Evolutionary conservation across 2,888 invertebrate species (phyloP).

Genomic region (Lepidocyrtinus sp.): DNA sequence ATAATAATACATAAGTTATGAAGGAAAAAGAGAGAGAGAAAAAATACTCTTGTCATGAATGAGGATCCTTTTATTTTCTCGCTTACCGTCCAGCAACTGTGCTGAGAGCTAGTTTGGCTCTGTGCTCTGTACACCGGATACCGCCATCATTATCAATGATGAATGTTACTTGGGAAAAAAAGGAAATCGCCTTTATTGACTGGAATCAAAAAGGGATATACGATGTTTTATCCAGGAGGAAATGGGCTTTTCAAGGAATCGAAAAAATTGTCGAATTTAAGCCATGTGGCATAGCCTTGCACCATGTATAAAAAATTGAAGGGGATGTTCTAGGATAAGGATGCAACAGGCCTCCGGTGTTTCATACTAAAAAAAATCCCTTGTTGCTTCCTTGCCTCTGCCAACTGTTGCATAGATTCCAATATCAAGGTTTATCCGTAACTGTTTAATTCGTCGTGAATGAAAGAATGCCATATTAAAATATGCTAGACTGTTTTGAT

Average conservation of each 20-base stretch:
- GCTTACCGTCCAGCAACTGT: not conserved
- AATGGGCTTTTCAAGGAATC: not conserved
- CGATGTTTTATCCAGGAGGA: not conserved
- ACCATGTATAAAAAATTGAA: not conserved
- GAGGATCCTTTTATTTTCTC: constrained; percentile 12
- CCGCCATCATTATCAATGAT: constrained; percentile 18
- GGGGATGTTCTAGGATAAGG: constrained; percentile 9
- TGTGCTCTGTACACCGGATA: constrained; percentile 7
- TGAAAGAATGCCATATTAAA: no score
- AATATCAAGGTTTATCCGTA: constrained; percentile 3
- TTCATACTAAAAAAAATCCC: no score
- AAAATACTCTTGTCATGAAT: constrained; percentile 19
- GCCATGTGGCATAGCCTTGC: constrained; percentile 1
- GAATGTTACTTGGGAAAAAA: not conserved
- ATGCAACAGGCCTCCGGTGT: constrained; percentile 15
- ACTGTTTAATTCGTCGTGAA: not conserved
- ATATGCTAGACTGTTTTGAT: no score
- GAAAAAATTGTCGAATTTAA: no score
- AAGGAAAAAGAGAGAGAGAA: constrained; percentile 11
- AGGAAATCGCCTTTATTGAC: constrained; percentile 11
- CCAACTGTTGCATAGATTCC: constrained; percentile 13
- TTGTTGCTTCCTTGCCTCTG: not conserved
- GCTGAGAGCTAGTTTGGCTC: not conserved
- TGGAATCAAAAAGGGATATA: not conserved
- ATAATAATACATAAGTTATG: constrained; percentile 12